Evolutionary conservation across 2,797 vertebrate genomes (phyloP).

Genomic region (Tenualosa thibaudeaui): DNA sequence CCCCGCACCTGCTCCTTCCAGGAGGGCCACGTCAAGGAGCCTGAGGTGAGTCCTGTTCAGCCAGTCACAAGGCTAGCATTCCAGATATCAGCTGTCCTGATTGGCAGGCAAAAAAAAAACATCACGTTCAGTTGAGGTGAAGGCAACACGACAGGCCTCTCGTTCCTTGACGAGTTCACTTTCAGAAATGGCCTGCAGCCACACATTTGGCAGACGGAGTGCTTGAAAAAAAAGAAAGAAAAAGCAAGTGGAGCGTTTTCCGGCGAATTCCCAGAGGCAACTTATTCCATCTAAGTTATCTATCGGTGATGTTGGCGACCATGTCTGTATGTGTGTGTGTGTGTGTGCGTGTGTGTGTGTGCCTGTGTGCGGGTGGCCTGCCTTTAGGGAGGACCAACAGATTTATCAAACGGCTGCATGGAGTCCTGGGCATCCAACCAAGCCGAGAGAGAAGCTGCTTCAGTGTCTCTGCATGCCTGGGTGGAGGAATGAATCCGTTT

Average conservation of each 20-base stretch:
- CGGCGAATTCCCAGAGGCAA: slow-evolving; percentile 63
- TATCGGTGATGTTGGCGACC: slow-evolving; percentile 69
- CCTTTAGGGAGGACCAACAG: neutral
- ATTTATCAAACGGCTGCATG: neutral
- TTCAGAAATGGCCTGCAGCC: neutral
- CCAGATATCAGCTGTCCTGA: neutral
- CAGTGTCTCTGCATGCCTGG: neutral
- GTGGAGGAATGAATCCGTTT: neutral
- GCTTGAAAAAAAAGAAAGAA: neutral
- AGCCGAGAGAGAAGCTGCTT: neutral
- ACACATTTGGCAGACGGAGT: neutral
- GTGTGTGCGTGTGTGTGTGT: too few species aligned
- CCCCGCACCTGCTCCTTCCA: slow-evolving; percentile 95
- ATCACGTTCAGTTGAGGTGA: slow-evolving; percentile 26
- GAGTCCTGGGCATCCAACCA: neutral
- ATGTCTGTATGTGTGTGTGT: neutral
- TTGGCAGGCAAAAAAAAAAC: slow-evolving; percentile 25
- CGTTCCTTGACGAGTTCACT: neutral
- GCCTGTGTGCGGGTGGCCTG: neutral
- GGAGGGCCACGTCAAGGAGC: slow-evolving; percentile 91
- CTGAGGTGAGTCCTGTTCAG: slow-evolving; percentile 79
- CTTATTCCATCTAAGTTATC: slow-evolving; percentile 74
- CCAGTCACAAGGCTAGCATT: neutral
- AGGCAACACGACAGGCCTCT: slow-evolving; percentile 1
- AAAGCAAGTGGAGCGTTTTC: neutral